Conservation (phyloP, 2,888 invertebrate species). For the Cryptocheilus praepositus region DNA sequence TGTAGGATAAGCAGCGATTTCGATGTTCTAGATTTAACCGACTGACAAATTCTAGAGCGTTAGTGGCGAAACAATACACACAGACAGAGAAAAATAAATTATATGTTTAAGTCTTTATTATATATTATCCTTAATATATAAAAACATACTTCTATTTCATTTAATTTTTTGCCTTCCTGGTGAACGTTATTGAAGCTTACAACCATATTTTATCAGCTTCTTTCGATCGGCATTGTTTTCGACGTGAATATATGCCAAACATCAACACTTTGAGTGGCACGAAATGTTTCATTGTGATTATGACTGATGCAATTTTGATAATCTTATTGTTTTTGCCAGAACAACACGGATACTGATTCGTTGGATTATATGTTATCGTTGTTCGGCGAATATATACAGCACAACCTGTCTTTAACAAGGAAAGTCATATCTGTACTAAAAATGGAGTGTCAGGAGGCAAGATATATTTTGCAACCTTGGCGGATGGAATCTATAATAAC, state of each 20-base stretch:
- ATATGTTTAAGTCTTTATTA: constrained; percentile 67
- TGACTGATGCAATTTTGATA: no score
- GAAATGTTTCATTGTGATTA: constrained; percentile 1
- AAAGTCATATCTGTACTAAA: constrained; percentile 57
- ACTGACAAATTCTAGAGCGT: constrained; percentile 55
- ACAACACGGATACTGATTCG: constrained; percentile 18
- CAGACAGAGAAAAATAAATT: constrained; percentile 53
- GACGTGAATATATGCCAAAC: constrained; percentile 3
- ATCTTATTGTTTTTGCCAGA: no score
- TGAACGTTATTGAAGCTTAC: no score
- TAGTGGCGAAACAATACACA: constrained; percentile 33
- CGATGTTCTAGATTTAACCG: constrained; percentile 58
- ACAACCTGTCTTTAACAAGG: constrained; percentile 56
- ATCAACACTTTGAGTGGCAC: constrained; percentile 12
- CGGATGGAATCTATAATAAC: constrained; percentile 49
- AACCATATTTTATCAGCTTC: no score
- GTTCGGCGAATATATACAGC: constrained; percentile 53
- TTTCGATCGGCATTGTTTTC: no score
- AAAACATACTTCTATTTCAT: constrained; percentile 39
- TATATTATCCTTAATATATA: constrained; percentile 67
- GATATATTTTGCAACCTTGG: constrained; percentile 66
- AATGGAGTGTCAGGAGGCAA: constrained; percentile 65
- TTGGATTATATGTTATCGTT: constrained; percentile 44
- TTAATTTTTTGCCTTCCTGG: constrained; percentile 17
- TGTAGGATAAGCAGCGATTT: constrained; percentile 57